A percentile compares a stretch with the other conserved stretches of the same genome.
These are phyloP conservation scores for Aspidoscelis tigris DNA, from an alignment of 2,113 vertebrate species.

Conservation along the genomic window DNA sequence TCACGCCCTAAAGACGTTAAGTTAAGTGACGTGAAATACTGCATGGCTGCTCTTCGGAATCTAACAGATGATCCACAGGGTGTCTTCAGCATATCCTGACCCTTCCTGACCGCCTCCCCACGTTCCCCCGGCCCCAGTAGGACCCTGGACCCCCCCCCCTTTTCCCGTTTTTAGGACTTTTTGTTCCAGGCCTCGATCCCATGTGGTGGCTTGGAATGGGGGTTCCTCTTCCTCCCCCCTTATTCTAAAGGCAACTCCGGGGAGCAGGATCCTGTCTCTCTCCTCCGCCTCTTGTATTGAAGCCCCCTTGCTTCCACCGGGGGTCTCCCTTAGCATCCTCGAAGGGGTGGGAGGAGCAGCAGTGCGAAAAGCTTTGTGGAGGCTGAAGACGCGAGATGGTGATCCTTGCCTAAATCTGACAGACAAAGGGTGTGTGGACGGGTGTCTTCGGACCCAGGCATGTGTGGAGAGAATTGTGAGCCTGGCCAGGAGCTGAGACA, in stretches of 20 bases:
- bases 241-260: too few relatives aligned
- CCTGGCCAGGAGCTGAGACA: background rate
- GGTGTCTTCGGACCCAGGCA: background rate
- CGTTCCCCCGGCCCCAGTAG: too few relatives aligned
- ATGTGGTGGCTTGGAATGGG: background rate
- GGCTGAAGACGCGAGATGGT: conserved; percentile 57
- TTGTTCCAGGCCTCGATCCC: too few relatives aligned
- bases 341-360: conserved; percentile 62
- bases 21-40: background rate
- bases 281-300: conserved; percentile 49
- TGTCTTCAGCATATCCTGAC: background rate
- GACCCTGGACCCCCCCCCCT: too few relatives aligned
- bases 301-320: conserved; percentile 56
- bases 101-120: background rate
- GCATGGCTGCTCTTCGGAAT: background rate
- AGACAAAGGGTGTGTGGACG: conserved; percentile 33
- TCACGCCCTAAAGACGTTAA: too few relatives aligned
- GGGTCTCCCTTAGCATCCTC: conserved; percentile 63
- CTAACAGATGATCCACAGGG: too few relatives aligned
- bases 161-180: conserved; percentile 21
- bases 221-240: background rate
- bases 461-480: background rate
- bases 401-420: conserved; percentile 66
- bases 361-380: conserved; percentile 66
- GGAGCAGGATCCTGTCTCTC: background rate